Conservation (phyloP, 2,888 invertebrate genomes). For the Eurytoma adleriae region DNA sequence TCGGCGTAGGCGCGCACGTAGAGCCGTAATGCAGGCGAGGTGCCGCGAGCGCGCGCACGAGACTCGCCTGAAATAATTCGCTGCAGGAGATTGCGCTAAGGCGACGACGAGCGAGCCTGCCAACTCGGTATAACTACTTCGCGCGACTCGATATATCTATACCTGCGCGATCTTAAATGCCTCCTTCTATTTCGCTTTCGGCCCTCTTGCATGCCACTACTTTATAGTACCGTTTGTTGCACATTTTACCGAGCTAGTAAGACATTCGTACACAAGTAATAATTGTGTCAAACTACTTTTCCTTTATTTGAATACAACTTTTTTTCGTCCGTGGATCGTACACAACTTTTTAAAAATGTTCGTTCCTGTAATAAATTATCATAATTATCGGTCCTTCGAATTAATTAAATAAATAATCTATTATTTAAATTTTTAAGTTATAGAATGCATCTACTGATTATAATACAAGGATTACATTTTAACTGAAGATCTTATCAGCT, state of each 20-base stretch:
- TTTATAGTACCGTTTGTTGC: slow-evolving; percentile 18
- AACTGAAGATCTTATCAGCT: no score
- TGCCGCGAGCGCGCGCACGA: not conserved
- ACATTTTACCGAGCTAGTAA: not conserved
- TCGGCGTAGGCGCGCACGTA: not conserved
- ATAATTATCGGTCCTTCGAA: no score
- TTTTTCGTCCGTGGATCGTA: no score
- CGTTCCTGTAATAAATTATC: no score
- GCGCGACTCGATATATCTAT: slow-evolving; percentile 1
- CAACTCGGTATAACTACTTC: slow-evolving; percentile 23
- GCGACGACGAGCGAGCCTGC: slow-evolving; percentile 2
- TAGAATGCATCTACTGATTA: no score
- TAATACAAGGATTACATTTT: no score
- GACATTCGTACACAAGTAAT: no score
- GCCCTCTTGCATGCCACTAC: not conserved
- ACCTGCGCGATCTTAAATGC: slow-evolving; percentile 10
- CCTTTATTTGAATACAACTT: no score
- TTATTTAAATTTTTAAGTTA: no score
- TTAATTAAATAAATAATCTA: no score
- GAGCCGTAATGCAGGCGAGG: slow-evolving; percentile 1
- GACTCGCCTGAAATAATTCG: slow-evolving; percentile 42
- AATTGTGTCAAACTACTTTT: no score
- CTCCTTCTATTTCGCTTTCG: slow-evolving; percentile 22
- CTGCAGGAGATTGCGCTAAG: slow-evolving; percentile 37
- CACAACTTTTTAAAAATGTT: no score